Conservation (phyloP, 30 jellyfish, hydroid and myxozoan species). For the Catostylus mosaicus region DNA sequence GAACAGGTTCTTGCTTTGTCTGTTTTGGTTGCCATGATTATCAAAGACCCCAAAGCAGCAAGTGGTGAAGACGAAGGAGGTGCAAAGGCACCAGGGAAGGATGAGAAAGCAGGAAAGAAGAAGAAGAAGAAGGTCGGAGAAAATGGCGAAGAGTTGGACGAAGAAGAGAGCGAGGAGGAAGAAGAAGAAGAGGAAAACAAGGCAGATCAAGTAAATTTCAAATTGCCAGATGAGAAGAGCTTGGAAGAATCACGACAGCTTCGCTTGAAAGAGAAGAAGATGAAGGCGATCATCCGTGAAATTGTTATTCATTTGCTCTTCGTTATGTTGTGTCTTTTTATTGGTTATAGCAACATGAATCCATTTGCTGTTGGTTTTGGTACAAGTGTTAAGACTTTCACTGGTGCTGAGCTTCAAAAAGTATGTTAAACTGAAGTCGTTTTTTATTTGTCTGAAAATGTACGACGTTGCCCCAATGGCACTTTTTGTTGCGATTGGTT, state of each 20-base stretch:
- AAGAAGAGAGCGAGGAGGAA: slow-evolving; percentile 53
- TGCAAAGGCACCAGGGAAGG: slow-evolving; percentile 40
- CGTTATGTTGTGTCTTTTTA: slow-evolving; percentile 80
- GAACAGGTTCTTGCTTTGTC: slow-evolving; percentile 76
- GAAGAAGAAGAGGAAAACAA: slow-evolving; percentile 54
- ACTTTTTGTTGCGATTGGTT: too few species aligned
- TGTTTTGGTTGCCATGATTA: slow-evolving; percentile 73
- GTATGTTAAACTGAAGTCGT: slow-evolving; percentile 26
- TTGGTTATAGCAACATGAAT: slow-evolving; percentile 90
- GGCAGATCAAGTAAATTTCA: slow-evolving; percentile 45
- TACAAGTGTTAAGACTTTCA: slow-evolving; percentile 44
- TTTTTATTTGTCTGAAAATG: neutral
- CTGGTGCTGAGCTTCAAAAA: slow-evolving; percentile 48
- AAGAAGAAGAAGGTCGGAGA: slow-evolving; percentile 65
- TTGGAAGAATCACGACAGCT: slow-evolving; percentile 80
- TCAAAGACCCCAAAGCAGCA: slow-evolving; percentile 83
- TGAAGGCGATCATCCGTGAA: slow-evolving; percentile 86
- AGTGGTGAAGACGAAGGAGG: slow-evolving; percentile 74
- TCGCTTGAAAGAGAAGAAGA: slow-evolving; percentile 87
- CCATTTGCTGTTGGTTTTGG: slow-evolving; percentile 76
- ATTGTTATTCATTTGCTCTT: slow-evolving; percentile 79
- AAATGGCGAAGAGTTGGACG: slow-evolving; percentile 58
- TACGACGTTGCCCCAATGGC: neutral
- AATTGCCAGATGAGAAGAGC: slow-evolving; percentile 87
- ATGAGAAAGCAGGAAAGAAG: slow-evolving; percentile 64